Base-by-base conservation (phyloP, 2,797 vertebrate genomes). In the Xenops minutus region DNA sequence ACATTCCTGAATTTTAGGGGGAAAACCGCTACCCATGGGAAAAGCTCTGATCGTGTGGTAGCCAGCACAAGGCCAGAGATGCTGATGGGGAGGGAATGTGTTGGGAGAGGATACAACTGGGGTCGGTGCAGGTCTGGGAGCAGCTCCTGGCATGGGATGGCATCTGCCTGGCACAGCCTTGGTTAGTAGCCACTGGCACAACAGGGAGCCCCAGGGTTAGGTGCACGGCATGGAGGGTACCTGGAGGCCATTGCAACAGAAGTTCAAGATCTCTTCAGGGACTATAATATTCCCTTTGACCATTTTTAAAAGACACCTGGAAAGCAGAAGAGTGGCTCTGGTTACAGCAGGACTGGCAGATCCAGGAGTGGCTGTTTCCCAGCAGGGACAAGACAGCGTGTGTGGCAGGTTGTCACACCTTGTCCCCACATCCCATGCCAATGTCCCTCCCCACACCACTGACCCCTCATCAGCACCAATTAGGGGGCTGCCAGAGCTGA, bases 181-280 rank as follows among this genome's bases (percentile, higher is more conserved):
- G 61, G 77, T 92, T 94, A 96, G 95, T 78, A 89, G 90, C 71
- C 7, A 0, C 59, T 1, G 6, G 64, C 84, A 74, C 37, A 7
- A 29, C 0, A 1, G 51, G 71, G 37, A 87, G 30, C 72, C 55
- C n/a, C 2, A 2, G 52, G 56, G 77, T 89, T 94, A 95, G 54
- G 15, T 46, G 58, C 76, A 85, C 10, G 2, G 94, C 90, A 87
- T 3, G 3, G 6, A 21, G 72, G 72, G 55, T 94, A 93, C 92
- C 92, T 96, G 95, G 73, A 93, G 83, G 73, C 93, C 94, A 95
- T 90, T 91, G 94, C 91, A 95, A 95, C 87, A 94, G 95, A 94
- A 94, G 87, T 8, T 87, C 87, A 97, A 90, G 91, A 97, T 92
- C 48, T 96, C 89, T 90, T 94, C 93, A 41, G 95, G 87, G 66